Percentiles rank a stretch among this genome's conserved stretches.
These are phyloP conservation scores for Tichodroma muraria DNA, from an alignment of 2,113 vertebrate species.

Conservation along the genomic window DNA sequence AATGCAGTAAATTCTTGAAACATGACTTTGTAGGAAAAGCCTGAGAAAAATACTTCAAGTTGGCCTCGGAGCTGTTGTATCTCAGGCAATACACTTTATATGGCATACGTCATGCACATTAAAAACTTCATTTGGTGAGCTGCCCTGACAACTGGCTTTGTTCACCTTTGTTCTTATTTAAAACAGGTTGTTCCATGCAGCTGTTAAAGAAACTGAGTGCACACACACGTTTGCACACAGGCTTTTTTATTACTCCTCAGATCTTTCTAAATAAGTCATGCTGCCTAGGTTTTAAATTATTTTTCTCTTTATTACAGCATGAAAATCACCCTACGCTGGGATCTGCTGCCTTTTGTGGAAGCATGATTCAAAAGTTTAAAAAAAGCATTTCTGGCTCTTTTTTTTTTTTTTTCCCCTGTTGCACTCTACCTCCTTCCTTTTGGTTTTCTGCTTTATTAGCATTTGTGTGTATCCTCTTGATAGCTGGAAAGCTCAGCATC, in stretches of 20 bases:
- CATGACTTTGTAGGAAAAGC: neutral
- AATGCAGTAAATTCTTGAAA: slow-evolving; percentile 32
- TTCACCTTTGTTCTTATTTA: slow-evolving; percentile 43
- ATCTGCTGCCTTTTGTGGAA: neutral
- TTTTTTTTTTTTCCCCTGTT: neutral
- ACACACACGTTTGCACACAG: neutral
- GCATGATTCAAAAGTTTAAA: neutral
- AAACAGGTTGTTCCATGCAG: slow-evolving; percentile 47
- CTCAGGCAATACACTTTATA: slow-evolving; percentile 40
- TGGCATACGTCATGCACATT: slow-evolving; percentile 6
- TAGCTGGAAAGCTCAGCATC: neutral
- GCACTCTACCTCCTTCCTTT: neutral
- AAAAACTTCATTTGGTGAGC: slow-evolving; percentile 12
- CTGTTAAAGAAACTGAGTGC: neutral
- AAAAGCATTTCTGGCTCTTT: neutral
- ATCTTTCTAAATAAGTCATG: slow-evolving; percentile 10
- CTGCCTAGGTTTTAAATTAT: slow-evolving; percentile 16
- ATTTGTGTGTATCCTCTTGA: neutral
- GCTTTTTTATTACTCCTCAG: slow-evolving; percentile 23
- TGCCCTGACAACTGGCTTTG: slow-evolving; percentile 11
- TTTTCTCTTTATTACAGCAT: slow-evolving; percentile 26
- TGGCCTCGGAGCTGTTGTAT: neutral
- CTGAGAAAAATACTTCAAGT: neutral
- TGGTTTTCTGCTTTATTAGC: neutral
- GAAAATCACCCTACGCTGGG: neutral